Conservation (phyloP, 2,797 vertebrate species). For the Acanthiza pusilla region DNA sequence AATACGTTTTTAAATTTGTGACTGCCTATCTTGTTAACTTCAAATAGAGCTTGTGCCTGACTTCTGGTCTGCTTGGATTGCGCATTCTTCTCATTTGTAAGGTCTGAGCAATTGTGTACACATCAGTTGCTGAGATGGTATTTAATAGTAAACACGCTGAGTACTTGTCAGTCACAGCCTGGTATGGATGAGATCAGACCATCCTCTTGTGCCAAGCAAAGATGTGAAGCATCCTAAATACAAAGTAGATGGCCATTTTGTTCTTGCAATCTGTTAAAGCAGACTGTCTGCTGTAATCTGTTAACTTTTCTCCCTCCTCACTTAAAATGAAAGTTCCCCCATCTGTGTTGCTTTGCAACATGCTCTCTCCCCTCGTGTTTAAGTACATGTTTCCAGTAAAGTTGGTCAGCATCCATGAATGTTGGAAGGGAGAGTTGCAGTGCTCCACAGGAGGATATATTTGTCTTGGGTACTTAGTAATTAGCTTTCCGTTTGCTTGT, state of each 20-base stretch:
- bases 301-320: background rate
- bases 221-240: slow-evolving; percentile 39
- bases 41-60: background rate
- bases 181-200: slow-evolving; percentile 60
- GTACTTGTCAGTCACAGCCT: slow-evolving; percentile 63
- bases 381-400: background rate
- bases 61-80: background rate
- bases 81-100: slow-evolving; percentile 4
- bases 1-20: background rate
- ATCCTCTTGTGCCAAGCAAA: slow-evolving; percentile 42
- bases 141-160: slow-evolving; percentile 48
- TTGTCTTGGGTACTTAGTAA: background rate
- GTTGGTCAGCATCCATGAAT: background rate
- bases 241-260: slow-evolving; percentile 59
- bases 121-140: slow-evolving; percentile 24
- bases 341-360: slow-evolving; percentile 28
- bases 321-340: slow-evolving; percentile 6
- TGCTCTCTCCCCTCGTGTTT: background rate
- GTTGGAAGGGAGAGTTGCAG: background rate
- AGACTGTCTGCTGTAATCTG: slow-evolving; percentile 53
- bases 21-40: background rate
- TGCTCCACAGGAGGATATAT: background rate
- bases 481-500: background rate
- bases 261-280: slow-evolving; percentile 59
- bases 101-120: slow-evolving; percentile 23